Percentiles rank a stretch among this genome's conserved stretches.
These are phyloP conservation scores for Drosophila azteca DNA, from an alignment of 1,140 invertebrate species.

Conservation along the genomic window DNA sequence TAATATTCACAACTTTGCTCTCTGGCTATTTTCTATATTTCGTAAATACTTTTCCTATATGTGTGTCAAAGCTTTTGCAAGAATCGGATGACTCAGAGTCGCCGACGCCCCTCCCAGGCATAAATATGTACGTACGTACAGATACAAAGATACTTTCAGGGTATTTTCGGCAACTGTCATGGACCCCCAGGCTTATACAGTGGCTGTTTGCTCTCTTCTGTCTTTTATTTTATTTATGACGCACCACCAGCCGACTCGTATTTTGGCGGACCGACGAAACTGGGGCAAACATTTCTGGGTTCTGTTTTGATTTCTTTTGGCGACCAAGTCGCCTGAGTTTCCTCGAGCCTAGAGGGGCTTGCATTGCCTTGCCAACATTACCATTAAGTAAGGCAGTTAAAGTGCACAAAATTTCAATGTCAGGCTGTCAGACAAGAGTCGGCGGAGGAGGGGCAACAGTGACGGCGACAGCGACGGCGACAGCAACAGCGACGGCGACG, in stretches of 20 bases:
- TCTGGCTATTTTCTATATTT: constrained; percentile 8
- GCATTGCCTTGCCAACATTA: constrained; percentile 18
- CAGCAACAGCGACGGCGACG: constrained; percentile 11
- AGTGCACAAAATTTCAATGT: constrained; percentile 64
- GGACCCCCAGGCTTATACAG: constrained; percentile 41
- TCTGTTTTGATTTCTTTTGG: constrained; percentile 51
- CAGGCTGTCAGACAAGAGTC: constrained; percentile 17
- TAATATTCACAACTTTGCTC: constrained; percentile 28
- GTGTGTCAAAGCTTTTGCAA: constrained; percentile 51
- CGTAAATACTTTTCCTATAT: constrained; percentile 40
- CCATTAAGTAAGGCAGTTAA: constrained; percentile 56
- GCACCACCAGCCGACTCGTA: constrained; percentile 12
- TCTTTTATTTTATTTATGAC: constrained; percentile 44
- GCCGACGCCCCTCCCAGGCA: constrained; percentile 41
- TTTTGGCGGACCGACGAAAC: constrained; percentile 52
- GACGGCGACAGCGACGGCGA: background rate
- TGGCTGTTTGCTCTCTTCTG: constrained; percentile 11
- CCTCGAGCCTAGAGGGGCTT: constrained; percentile 3
- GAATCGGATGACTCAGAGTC: constrained; percentile 43
- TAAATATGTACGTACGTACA: background rate
- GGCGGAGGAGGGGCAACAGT: no score
- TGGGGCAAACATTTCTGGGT: constrained; percentile 66
- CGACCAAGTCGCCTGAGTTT: constrained; percentile 4
- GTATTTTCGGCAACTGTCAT: constrained; percentile 58
- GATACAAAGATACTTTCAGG: constrained; percentile 43